A percentile compares a stretch with the other conserved stretches of the same genome.
Conservation (phyloP, 2,113 vertebrate species). For the Psilopsiagon aymara region DNA sequence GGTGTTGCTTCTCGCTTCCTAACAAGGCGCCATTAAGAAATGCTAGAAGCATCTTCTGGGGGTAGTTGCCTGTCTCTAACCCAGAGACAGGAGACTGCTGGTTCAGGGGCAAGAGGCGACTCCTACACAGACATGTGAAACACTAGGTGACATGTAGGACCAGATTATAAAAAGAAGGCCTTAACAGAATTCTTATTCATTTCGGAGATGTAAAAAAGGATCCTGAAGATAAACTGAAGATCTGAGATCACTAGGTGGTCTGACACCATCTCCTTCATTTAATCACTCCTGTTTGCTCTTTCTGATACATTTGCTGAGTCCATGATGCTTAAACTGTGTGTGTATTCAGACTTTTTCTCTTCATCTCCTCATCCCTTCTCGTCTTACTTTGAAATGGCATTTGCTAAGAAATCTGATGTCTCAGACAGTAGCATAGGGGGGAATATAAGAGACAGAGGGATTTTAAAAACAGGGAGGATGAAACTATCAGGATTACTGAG, state of each 20-base stretch:
- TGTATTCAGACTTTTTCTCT: neutral
- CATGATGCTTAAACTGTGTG: neutral
- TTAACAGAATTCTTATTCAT: neutral
- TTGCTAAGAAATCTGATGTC: conserved; percentile 16
- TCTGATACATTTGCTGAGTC: neutral
- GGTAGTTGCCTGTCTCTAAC: neutral
- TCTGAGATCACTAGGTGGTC: neutral
- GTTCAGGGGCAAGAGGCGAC: neutral
- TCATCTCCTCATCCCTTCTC: neutral
- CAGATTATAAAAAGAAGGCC: neutral
- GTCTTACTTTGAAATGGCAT: neutral
- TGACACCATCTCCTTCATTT: neutral
- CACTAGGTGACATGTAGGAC: neutral
- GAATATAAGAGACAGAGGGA: neutral
- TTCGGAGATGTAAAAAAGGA: neutral
- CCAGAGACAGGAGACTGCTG: neutral
- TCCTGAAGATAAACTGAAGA: neutral
- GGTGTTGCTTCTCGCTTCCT: neutral
- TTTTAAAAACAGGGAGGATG: conserved; percentile 9
- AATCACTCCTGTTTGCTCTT: neutral
- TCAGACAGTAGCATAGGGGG: neutral
- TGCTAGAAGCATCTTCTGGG: neutral
- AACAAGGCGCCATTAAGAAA: conserved; percentile 27
- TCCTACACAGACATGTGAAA: neutral
- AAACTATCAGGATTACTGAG: neutral